Base-by-base conservation (phyloP, 2,888 invertebrate genomes). In the Monopis laevigella region DNA sequence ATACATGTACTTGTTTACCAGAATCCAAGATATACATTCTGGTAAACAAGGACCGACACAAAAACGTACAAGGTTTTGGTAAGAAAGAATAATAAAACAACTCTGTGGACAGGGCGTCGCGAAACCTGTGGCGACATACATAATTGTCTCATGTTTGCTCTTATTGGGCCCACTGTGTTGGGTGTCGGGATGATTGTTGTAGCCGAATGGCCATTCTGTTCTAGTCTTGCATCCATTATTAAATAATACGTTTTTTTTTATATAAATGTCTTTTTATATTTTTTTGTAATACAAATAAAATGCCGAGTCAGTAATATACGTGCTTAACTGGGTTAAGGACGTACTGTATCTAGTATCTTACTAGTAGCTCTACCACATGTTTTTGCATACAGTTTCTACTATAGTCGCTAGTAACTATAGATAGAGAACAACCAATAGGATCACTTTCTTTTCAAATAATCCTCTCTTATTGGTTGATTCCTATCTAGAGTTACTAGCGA, bases 61-160 rank as follows among this genome's bases (percentile, higher is more conserved):
- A 32, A 32, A 32, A 32, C 32, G 10, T n/a, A n/a, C 10, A 17
- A 2, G 32, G 17, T 32, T 32, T 17, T 14, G 2, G 14, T 10
- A 32, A 32, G n/a, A 30, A 13, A 8, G 24, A 7, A 30, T 6
- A 14, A 32, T 14, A 32, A 32, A 12, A 3, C n/a, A n/a, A n/a
- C n/a, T n/a, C n/a, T 5, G 14, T 32, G 32, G 32, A 11, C 16
- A 32, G 17, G 28, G 42, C 29, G 52, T 51, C 48, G 52, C 49
- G 49, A 55, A 51, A 48, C 48, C 53, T 41, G 48, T 44, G 51
- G 55, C 54, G 52, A 48, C 52, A 49, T 56, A 59, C 56, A 59
- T 59, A 64, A 63, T 63, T 64, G 58, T 58, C 49, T 56, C 44
- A 48, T 46, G 53, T 59, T 21, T 56, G 53, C 51, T 60, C 49